Conservation (phyloP, 35 echinoderm and acorn worm species). For the Apostichopus japonicus region DNA sequence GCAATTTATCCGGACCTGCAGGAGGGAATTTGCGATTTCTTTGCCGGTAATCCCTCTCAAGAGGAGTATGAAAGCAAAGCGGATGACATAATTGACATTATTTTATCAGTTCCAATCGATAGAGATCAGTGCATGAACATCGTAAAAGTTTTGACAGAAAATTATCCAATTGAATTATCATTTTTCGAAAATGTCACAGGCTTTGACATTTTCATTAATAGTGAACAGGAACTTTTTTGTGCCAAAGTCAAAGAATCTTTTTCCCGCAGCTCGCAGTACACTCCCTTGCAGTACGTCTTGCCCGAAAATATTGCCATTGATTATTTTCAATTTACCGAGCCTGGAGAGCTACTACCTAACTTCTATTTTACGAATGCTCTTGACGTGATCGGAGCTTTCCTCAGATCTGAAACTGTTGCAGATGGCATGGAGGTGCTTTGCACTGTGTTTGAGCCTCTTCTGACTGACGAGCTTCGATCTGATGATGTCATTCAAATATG, state of each 20-base stretch:
- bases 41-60: no score
- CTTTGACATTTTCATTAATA: no score
- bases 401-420: conserved; percentile 7
- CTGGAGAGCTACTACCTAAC: neutral
- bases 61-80: neutral
- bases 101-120: neutral
- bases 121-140: neutral
- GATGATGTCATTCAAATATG: neutral
- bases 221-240: no score
- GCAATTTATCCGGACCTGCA: no score
- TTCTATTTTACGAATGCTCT: conserved; percentile 23
- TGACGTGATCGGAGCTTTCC: neutral
- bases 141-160: neutral
- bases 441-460: conserved; percentile 1
- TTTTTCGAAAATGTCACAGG: neutral
- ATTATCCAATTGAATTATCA: no score
- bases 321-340: no score
- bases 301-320: no score
- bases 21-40: no score
- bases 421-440: neutral
- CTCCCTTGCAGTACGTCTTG: no score
- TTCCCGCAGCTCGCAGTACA: no score
- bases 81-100: neutral
- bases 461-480: no score
- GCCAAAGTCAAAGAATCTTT: no score